phyloP scores from a whole-genome alignment of 2,797 vertebrate genomes.

The Schizothorax lantsangensis region DNA sequence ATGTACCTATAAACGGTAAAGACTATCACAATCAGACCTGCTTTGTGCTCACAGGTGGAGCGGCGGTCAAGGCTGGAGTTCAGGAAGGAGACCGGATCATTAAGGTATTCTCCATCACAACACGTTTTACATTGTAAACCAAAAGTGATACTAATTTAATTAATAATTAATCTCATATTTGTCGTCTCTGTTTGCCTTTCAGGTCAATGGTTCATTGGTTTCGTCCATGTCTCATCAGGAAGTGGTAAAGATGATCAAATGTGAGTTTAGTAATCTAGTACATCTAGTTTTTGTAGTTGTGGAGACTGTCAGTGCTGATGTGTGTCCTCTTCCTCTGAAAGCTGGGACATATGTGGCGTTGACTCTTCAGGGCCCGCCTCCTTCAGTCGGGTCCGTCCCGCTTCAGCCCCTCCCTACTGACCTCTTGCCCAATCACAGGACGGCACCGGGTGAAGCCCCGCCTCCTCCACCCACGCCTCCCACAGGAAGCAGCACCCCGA shows the following conservation, averaged over 20 bases:
- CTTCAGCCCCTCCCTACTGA: slow-evolving; percentile 76
- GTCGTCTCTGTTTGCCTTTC: slow-evolving; percentile 25
- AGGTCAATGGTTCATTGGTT: slow-evolving; percentile 94
- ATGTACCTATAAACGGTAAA: background rate
- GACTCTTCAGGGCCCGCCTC: slow-evolving; percentile 90
- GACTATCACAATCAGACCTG: background rate
- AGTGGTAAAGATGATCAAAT: slow-evolving; percentile 96
- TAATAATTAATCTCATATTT: background rate
- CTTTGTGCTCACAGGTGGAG: slow-evolving; percentile 80
- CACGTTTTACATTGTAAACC: background rate
- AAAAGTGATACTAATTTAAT: background rate
- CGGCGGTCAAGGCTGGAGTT: slow-evolving; percentile 91
- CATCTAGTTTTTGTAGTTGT: background rate
- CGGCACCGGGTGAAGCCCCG: slow-evolving; percentile 69
- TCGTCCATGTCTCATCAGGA: slow-evolving; percentile 94
- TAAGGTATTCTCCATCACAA: slow-evolving; percentile 77
- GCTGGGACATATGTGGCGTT: slow-evolving; percentile 91
- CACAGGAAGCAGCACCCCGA: slow-evolving; percentile 72
- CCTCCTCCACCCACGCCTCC: slow-evolving; percentile 81
- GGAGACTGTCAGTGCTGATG: background rate
- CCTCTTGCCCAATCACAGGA: slow-evolving; percentile 72
- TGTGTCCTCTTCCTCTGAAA: slow-evolving; percentile 54
- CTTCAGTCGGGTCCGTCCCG: slow-evolving; percentile 73
- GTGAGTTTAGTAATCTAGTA: slow-evolving; percentile 76
- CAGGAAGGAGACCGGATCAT: slow-evolving; percentile 95